phyloP scores from a whole-genome alignment of 1,140 invertebrate species.

The Paraescarpia echinospica region DNA sequence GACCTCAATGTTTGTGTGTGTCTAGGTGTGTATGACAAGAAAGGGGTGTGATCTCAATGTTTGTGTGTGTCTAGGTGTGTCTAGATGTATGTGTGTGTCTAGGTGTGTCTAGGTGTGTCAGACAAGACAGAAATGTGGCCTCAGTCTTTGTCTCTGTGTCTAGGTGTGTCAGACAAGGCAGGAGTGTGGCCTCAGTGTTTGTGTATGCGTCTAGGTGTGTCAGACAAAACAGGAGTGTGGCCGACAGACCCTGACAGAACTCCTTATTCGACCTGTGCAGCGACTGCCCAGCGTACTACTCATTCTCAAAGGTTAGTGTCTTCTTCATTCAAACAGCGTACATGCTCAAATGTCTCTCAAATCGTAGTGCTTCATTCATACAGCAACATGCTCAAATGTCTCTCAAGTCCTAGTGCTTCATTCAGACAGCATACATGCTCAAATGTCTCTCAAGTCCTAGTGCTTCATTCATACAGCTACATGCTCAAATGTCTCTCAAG shows the following conservation, averaged over 20 bases:
- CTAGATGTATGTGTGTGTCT: neutral
- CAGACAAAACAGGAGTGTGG: slow-evolving; percentile 80
- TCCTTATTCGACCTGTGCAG: slow-evolving; percentile 95
- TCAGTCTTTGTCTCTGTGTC: neutral
- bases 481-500: too few relatives aligned
- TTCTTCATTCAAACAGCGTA: neutral
- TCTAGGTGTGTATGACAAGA: neutral
- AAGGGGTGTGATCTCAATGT: neutral
- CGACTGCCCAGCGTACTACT: slow-evolving; percentile 92
- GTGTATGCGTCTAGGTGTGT: slow-evolving; percentile 23
- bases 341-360: neutral
- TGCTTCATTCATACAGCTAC: too few relatives aligned
- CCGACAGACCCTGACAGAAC: slow-evolving; percentile 87
- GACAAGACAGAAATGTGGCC: neutral
- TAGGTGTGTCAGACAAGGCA: neutral
- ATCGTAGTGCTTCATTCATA: too few relatives aligned
- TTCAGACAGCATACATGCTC: too few relatives aligned
- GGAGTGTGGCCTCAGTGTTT: neutral
- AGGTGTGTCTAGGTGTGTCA: slow-evolving; percentile 2
- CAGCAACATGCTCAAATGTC: too few relatives aligned
- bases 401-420: too few relatives aligned
- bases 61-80: neutral
- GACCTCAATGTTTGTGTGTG: slow-evolving; percentile 59
- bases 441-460: too few relatives aligned
- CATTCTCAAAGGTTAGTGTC: slow-evolving; percentile 64